These are phyloP conservation scores for Nymphalis c-album DNA, from an alignment of 2,888 invertebrate species.

Conservation along the genomic window DNA sequence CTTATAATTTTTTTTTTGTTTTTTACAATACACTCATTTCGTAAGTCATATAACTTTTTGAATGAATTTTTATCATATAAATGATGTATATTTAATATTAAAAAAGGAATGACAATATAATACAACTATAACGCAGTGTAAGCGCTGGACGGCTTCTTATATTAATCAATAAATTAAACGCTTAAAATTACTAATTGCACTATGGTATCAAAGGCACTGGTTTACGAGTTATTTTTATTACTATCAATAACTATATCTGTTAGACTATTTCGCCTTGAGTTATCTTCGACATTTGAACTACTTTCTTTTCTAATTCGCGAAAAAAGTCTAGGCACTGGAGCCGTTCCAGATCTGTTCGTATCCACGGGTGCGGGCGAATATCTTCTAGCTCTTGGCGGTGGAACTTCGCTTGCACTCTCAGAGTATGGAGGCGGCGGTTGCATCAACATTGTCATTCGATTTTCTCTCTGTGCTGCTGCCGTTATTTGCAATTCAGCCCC, in stretches of 20 bases:
- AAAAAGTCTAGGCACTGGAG: conserved; percentile 72
- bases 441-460: conserved; percentile 68
- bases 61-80: not conserved
- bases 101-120: conserved; percentile 17
- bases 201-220: conserved; percentile 51
- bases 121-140: conserved; percentile 10
- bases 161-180: conserved; percentile 49
- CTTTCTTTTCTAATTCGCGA: conserved; percentile 72
- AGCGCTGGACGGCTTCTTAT: conserved; percentile 38
- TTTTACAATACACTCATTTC: not conserved
- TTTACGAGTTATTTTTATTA: conserved; percentile 74
- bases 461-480: conserved; percentile 69
- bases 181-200: conserved; percentile 55
- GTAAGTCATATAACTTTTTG: not conserved
- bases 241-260: conserved; percentile 78
- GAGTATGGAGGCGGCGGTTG: conserved; percentile 76
- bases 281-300: conserved; percentile 51
- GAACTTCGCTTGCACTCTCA: conserved; percentile 56
- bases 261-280: conserved; percentile 69
- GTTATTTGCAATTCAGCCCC: conserved; percentile 73
- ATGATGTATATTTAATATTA: not conserved
- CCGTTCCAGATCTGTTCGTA: conserved; percentile 57
- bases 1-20: not conserved
- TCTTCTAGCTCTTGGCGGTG: conserved; percentile 62
- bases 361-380: conserved; percentile 73